phyloP scores from a whole-genome alignment of 1,140 invertebrate species.

The Zaprionus vittiger region DNA sequence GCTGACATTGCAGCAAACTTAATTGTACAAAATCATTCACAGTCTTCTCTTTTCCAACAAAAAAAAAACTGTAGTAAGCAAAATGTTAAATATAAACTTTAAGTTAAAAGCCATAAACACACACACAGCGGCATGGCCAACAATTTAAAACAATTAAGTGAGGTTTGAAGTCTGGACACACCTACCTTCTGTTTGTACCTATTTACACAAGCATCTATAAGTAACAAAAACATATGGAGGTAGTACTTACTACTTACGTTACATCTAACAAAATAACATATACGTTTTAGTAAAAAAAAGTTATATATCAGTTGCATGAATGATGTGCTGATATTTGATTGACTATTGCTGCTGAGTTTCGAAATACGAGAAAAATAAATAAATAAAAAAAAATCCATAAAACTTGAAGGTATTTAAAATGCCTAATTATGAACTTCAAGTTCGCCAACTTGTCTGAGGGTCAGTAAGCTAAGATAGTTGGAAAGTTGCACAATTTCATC shows the following conservation, averaged over 20 bases:
- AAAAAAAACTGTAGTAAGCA: neutral
- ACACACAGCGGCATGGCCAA: neutral
- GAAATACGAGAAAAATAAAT: constrained; percentile 23
- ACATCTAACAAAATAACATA: no score
- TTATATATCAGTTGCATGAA: neutral
- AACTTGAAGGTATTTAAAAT: constrained; percentile 54
- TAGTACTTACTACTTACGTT: no score
- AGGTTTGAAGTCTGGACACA: neutral
- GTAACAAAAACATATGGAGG: no score
- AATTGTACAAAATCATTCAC: constrained; percentile 55
- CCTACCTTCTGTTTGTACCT: neutral
- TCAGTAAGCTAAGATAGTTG: neutral
- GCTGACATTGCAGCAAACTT: constrained; percentile 62
- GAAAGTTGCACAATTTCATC: constrained; percentile 54
- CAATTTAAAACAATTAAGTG: neutral
- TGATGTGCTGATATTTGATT: neutral
- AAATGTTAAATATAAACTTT: neutral
- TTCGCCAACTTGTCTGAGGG: constrained; percentile 30
- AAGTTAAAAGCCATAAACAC: neutral
- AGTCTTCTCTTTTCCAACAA: neutral
- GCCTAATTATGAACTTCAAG: constrained; percentile 61
- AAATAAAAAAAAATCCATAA: constrained; percentile 11
- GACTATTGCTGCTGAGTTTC: neutral
- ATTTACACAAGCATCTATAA: neutral
- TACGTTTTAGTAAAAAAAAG: no score